Conservation (phyloP, 2,113 vertebrate species). For the Felis chaus region DNA sequence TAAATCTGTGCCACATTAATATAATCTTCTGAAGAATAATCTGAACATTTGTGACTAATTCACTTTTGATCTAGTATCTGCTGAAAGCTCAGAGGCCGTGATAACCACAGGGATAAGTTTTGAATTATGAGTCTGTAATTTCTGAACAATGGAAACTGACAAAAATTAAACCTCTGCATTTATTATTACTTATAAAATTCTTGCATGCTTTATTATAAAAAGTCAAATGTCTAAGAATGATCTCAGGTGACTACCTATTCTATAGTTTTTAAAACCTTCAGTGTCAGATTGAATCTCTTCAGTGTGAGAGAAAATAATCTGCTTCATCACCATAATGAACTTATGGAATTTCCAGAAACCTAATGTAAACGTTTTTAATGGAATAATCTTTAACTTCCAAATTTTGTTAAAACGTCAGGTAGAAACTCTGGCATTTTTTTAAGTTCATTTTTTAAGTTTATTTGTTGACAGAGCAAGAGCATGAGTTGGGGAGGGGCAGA, state of each 20-base stretch:
- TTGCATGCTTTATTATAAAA: constrained; percentile 27
- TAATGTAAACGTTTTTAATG: neutral
- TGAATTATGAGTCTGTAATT: neutral
- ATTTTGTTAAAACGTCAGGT: neutral
- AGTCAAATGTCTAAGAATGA: neutral
- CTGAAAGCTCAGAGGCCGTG: constrained; percentile 2
- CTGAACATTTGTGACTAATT: constrained; percentile 42
- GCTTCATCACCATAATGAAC: neutral
- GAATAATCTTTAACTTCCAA: neutral
- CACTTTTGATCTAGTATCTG: constrained; percentile 22
- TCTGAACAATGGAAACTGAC: constrained; percentile 24
- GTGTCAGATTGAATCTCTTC: neutral
- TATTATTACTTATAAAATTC: neutral
- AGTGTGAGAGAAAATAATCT: neutral
- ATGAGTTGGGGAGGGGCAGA: no score
- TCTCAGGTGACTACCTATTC: neutral
- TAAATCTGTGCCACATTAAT: neutral
- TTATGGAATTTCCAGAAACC: neutral
- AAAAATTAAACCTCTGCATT: neutral
- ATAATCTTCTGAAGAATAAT: neutral
- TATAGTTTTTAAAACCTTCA: neutral
- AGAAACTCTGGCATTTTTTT: neutral
- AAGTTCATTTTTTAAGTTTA: no score
- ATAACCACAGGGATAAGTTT: neutral
- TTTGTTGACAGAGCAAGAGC: no score